Percentiles rank a stretch among this genome's conserved stretches.
These are phyloP conservation scores for Lysiphlebus fabarum DNA, from an alignment of 1,140 invertebrate genomes.

Conservation along the genomic window DNA sequence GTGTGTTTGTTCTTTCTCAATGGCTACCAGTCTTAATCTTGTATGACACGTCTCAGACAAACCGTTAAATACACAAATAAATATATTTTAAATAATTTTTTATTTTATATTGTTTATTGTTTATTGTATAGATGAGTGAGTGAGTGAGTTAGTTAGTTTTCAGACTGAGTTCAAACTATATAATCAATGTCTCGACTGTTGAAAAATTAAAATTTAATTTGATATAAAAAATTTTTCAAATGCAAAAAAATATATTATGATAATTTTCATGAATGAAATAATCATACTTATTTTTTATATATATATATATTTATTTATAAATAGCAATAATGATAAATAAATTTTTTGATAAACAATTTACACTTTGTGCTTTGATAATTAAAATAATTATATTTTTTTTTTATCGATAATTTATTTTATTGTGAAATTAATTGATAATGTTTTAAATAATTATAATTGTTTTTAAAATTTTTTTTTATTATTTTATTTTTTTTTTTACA, in stretches of 20 bases:
- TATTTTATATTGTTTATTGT: no score
- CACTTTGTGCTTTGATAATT: slow-evolving; percentile 6
- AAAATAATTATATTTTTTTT: background rate
- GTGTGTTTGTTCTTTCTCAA: slow-evolving; percentile 2
- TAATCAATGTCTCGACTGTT: no score
- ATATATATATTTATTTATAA: background rate
- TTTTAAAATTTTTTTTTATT: background rate
- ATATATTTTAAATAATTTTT: no score
- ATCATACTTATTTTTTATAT: background rate
- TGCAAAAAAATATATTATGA: no score
- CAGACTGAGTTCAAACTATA: no score
- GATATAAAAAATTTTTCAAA: no score
- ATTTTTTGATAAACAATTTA: slow-evolving; percentile 14
- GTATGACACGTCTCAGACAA: background rate
- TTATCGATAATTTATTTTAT: background rate
- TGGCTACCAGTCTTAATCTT: background rate
- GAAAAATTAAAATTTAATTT: no score
- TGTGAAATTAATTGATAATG: background rate
- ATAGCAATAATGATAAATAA: slow-evolving; percentile 5
- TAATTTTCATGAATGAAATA: no score
- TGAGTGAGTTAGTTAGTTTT: no score
- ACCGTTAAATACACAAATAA: background rate
- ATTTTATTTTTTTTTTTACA: background rate
- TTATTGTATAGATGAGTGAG: no score
- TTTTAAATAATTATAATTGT: background rate